These are phyloP conservation scores for Meda fulgida DNA, from an alignment of 2,797 vertebrate species.

Conservation along the genomic window DNA sequence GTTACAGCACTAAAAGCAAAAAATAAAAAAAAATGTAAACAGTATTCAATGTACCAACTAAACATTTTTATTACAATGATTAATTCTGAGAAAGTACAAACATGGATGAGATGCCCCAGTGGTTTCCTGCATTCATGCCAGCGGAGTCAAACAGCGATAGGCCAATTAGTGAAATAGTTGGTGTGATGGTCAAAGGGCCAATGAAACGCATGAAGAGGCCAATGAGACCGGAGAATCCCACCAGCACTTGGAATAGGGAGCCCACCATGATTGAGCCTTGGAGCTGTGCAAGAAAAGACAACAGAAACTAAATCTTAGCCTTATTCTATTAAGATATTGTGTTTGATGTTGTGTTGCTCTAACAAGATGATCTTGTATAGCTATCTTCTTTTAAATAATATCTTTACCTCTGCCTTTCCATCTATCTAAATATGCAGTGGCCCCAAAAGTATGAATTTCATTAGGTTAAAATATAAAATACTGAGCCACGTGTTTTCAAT, in stretches of 20 bases:
- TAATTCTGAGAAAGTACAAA: conserved; percentile 72
- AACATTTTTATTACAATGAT: background rate
- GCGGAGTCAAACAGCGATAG: conserved; percentile 90
- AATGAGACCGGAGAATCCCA: conserved; percentile 94
- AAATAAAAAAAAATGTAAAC: background rate
- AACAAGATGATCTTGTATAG: background rate
- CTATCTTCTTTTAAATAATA: background rate
- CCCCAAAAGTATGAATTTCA: background rate
- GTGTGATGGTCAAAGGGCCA: conserved; percentile 94
- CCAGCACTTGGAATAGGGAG: conserved; percentile 90
- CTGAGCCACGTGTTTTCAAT: background rate
- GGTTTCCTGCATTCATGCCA: conserved; percentile 85
- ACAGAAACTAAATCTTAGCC: background rate
- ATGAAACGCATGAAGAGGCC: conserved; percentile 95
- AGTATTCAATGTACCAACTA: background rate
- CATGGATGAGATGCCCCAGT: conserved; percentile 92
- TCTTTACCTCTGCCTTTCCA: background rate
- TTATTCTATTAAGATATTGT: background rate
- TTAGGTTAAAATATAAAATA: background rate
- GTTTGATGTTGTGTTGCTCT: background rate
- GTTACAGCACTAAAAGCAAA: background rate
- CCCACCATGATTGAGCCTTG: conserved; percentile 94
- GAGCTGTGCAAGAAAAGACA: conserved; percentile 73
- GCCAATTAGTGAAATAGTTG: conserved; percentile 92
- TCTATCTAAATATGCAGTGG: background rate